These are phyloP conservation scores for Parapristionchus giblindavisi DNA, from an alignment of 2,888 invertebrate species.

Conservation along the genomic window DNA sequence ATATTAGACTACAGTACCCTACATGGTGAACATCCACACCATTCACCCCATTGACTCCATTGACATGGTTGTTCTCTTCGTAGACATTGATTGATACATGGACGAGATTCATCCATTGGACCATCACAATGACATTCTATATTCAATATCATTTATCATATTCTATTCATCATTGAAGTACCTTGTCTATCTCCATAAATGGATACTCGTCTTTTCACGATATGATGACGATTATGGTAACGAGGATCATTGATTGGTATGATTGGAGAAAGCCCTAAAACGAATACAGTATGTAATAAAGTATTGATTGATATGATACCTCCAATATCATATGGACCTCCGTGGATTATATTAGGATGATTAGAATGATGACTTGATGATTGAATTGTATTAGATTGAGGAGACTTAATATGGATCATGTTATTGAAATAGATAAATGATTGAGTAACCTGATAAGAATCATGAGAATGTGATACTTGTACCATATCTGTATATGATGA, in stretches of 20 bases:
- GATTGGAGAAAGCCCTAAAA: conserved; percentile 34
- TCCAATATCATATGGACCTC: background rate
- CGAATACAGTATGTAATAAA: too few relatives aligned
- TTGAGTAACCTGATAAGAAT: conserved; percentile 13
- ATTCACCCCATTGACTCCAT: conserved; percentile 57
- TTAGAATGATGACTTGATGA: background rate
- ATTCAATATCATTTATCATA: background rate
- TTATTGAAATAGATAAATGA: background rate
- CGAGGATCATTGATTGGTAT: conserved; percentile 36
- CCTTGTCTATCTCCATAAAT: background rate
- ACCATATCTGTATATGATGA: background rate
- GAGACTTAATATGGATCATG: background rate
- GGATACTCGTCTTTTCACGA: conserved; percentile 7
- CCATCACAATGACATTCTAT: conserved; percentile 18
- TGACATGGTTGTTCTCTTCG: conserved; percentile 41
- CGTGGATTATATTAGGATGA: conserved; percentile 30
- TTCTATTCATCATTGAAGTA: background rate
- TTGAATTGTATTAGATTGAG: conserved; percentile 5
- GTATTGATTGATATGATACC: background rate
- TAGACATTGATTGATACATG: conserved; percentile 13
- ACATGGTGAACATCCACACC: conserved; percentile 59
- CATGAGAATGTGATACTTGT: background rate
- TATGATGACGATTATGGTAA: background rate
- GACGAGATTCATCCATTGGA: conserved; percentile 19
- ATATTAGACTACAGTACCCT: conserved; percentile 39